These are phyloP conservation scores for Neomorphus geoffroyi DNA, from an alignment of 2,797 vertebrate species.

Conservation along the genomic window DNA sequence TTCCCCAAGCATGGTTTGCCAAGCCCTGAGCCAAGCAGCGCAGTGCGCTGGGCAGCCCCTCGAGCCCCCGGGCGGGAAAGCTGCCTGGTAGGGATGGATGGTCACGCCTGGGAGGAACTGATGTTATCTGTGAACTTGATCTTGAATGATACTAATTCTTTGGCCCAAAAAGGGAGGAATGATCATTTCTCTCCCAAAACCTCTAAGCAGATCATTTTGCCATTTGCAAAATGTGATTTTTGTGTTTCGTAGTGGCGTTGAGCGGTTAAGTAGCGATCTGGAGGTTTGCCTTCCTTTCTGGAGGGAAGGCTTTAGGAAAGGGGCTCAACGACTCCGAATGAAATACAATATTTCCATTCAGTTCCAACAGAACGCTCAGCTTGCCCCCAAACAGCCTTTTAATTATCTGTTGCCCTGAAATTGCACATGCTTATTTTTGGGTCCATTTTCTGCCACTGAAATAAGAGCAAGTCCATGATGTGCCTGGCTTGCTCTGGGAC, in stretches of 20 bases:
- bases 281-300: neutral
- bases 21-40: neutral
- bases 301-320: neutral
- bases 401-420: neutral
- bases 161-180: neutral
- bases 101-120: rapidly evolving
- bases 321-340: rapidly evolving
- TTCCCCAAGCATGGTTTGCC: neutral
- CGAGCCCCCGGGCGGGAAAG: neutral
- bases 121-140: neutral
- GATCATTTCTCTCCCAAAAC: neutral
- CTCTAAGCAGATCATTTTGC: neutral
- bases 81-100: neutral
- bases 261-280: neutral
- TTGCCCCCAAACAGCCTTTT: neutral
- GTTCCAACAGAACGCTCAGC: neutral
- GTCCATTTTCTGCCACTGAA: neutral
- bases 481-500: neutral
- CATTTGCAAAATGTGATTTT: neutral
- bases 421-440: neutral
- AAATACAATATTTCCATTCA: neutral
- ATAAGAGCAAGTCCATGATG: neutral
- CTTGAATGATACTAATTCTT: neutral
- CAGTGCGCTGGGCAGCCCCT: neutral
- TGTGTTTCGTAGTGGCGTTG: neutral